A percentile compares a stretch with the other conserved stretches of the same genome.
Evolutionary conservation across 2,113 vertebrate genomes (phyloP).

Genomic region (Colistium nudipinnis): DNA sequence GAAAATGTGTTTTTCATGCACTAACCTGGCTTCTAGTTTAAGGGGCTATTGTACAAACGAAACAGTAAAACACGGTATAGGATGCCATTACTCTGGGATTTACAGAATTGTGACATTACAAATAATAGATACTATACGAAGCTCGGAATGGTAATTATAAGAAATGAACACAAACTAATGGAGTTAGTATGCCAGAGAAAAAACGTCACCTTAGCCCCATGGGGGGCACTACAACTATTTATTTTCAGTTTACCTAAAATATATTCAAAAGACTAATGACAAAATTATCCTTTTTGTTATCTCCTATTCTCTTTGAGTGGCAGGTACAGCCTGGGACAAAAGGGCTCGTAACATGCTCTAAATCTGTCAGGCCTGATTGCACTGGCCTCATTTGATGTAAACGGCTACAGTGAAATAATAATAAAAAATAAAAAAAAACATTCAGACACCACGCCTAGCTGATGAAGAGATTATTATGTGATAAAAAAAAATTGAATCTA

Average conservation of each 20-base stretch:
- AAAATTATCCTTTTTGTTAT: conserved; percentile 43
- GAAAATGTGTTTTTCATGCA: neutral
- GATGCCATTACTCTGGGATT: neutral
- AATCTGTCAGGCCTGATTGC: conserved; percentile 79
- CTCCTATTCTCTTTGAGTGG: conserved; percentile 64
- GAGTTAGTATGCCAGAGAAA: conserved; percentile 53
- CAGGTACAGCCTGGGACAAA: conserved; percentile 75
- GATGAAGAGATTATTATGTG: conserved; percentile 68
- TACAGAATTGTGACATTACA: too few species aligned
- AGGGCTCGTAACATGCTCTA: conserved; percentile 73
- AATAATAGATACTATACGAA: conserved; percentile 6
- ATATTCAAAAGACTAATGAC: conserved; percentile 69
- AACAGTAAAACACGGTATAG: neutral
- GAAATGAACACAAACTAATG: conserved; percentile 55
- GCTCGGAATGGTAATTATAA: conserved; percentile 41
- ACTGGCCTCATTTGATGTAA: conserved; percentile 76
- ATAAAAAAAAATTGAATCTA: conserved; percentile 71
- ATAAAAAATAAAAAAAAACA: conserved; percentile 30
- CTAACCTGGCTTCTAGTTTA: neutral
- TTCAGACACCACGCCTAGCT: conserved; percentile 54
- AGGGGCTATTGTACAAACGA: neutral
- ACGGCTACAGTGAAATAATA: conserved; percentile 46
- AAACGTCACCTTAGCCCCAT: conserved; percentile 46
- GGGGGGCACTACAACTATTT: conserved; percentile 56
- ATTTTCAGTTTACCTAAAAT: conserved; percentile 67